Conservation (phyloP, 2,113 vertebrate species). For the Caranx ignobilis region DNA sequence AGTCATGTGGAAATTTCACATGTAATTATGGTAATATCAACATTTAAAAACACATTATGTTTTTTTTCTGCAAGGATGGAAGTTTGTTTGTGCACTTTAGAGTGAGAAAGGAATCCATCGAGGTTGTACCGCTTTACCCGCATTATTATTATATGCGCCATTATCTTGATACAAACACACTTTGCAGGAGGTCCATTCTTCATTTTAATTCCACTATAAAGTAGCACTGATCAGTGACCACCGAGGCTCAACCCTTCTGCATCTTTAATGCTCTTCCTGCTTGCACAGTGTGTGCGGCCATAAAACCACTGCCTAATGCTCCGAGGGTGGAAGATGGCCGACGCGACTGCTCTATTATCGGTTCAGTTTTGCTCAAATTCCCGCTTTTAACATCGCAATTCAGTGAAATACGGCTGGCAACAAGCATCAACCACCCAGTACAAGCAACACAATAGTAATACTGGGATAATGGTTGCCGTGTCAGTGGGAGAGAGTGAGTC, state of each 20-base stretch:
- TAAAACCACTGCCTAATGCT: constrained; percentile 65
- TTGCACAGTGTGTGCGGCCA: constrained; percentile 58
- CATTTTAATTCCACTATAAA: constrained; percentile 77
- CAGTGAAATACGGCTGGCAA: constrained; percentile 24
- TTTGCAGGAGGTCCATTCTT: constrained; percentile 56
- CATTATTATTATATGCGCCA: constrained; percentile 56
- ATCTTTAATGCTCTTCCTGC: constrained; percentile 77
- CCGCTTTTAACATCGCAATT: constrained; percentile 33
- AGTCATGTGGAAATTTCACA: constrained; percentile 10
- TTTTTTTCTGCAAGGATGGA: constrained; percentile 7
- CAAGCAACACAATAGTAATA: constrained; percentile 29
- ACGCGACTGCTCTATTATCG: constrained; percentile 44
- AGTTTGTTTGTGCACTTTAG: constrained; percentile 29
- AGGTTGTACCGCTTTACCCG: constrained; percentile 11
- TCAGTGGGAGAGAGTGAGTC: constrained; percentile 56
- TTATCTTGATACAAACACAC: constrained; percentile 62
- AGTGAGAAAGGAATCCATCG: background rate
- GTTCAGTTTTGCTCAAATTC: constrained; percentile 52
- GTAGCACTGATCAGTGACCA: constrained; percentile 69
- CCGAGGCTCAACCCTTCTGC: constrained; percentile 66
- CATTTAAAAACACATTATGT: constrained; percentile 34
- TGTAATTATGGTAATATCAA: constrained; percentile 15
- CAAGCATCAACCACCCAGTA: constrained; percentile 29
- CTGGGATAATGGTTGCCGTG: constrained; percentile 52
- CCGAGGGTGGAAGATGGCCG: constrained; percentile 25